Conservation (phyloP, 2,797 vertebrate genomes). For the Scleropages formosus region DNA sequence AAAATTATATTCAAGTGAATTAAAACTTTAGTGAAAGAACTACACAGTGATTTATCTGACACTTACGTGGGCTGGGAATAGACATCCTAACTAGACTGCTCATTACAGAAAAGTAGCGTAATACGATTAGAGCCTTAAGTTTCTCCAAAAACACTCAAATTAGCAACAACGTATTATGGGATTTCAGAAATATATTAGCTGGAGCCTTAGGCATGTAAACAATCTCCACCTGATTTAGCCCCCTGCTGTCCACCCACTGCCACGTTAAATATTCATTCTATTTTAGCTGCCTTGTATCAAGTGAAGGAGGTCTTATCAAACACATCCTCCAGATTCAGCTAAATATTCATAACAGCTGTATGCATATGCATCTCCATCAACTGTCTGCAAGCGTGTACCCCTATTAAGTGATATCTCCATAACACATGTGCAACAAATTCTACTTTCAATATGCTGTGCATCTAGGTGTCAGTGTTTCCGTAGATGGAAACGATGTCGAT, state of each 20-base stretch:
- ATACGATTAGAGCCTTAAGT: constrained; percentile 20
- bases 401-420: no score
- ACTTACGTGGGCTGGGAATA: constrained; percentile 22
- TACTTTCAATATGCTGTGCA: no score
- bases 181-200: constrained; percentile 25
- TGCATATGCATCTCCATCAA: no score
- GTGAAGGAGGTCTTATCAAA: neutral
- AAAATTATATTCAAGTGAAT: no score
- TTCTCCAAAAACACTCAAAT: constrained; percentile 12
- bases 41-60: neutral
- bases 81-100: constrained; percentile 7
- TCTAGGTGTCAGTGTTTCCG: no score
- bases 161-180: constrained; percentile 21
- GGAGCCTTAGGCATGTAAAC: constrained; percentile 12
- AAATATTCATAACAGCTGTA: neutral
- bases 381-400: no score
- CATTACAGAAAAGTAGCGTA: neutral
- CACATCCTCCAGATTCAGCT: neutral
- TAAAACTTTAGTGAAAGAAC: no score
- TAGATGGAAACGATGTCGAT: no score
- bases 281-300: neutral
- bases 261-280: constrained; percentile 18
- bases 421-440: no score
- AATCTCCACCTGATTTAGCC: constrained; percentile 9
- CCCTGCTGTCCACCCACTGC: constrained; percentile 28